Conservation (phyloP, 2,797 vertebrate species). For the Melanotaenia parkinsoni region DNA sequence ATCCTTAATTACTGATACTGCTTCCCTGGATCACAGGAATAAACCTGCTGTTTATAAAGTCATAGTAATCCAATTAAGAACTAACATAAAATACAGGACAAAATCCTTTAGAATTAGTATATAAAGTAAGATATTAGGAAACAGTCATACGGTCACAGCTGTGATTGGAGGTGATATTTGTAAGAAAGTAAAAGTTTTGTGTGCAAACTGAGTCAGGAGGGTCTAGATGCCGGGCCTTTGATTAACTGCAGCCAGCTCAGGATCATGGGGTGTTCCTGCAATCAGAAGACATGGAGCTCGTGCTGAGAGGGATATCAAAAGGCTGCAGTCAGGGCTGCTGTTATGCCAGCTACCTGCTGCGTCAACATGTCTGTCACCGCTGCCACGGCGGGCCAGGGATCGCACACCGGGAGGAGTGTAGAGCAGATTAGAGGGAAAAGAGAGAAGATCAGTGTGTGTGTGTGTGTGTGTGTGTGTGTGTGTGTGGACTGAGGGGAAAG, state of each 20-base stretch:
- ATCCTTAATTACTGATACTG: no score
- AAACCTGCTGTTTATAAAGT: background rate
- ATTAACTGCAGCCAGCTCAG: slow-evolving; percentile 54
- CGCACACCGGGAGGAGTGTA: slow-evolving; percentile 37
- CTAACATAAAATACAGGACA: background rate
- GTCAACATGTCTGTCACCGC: slow-evolving; percentile 55
- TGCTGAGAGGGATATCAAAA: slow-evolving; percentile 71
- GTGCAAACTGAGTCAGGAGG: slow-evolving; percentile 26
- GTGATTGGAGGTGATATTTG: slow-evolving; percentile 1
- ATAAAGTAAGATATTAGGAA: background rate
- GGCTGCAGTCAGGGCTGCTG: slow-evolving; percentile 45
- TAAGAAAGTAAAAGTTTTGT: slow-evolving; percentile 18
- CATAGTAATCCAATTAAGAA: no score
- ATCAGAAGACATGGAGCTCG: slow-evolving; percentile 62
- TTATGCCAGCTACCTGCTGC: slow-evolving; percentile 66
- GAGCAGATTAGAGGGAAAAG: slow-evolving; percentile 15
- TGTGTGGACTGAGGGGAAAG: background rate
- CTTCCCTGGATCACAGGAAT: background rate
- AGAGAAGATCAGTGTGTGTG: background rate
- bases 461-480: slow-evolving; percentile 6
- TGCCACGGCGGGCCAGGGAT: slow-evolving; percentile 42
- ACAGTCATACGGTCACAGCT: background rate
- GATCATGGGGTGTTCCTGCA: slow-evolving; percentile 62
- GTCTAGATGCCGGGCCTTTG: slow-evolving; percentile 45
- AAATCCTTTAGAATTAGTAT: background rate